A percentile compares a stretch with the other conserved stretches of the same genome.
phyloP scores from a whole-genome alignment of 1,140 invertebrate species.

The Delia radicum region DNA sequence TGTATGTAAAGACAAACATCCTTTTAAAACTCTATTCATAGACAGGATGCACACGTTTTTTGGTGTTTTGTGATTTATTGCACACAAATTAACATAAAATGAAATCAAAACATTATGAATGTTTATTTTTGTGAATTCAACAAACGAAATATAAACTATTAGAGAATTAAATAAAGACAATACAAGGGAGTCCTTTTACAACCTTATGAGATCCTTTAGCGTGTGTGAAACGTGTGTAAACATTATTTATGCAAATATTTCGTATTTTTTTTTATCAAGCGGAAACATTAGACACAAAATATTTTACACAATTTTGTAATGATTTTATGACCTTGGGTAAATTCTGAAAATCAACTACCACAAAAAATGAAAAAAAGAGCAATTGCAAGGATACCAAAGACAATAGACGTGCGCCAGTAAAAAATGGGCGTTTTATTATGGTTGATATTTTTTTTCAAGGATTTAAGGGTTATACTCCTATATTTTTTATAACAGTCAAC shows the following conservation, averaged over 20 bases:
- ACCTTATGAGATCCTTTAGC: not conserved
- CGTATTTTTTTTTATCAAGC: not conserved
- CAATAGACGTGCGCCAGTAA: not conserved
- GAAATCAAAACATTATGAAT: not conserved
- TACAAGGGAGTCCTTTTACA: not conserved
- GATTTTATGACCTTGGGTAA: not conserved
- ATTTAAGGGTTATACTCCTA: not conserved
- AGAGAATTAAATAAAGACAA: not conserved
- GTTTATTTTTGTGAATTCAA: not conserved
- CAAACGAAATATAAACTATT: not conserved
- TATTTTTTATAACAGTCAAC: not conserved
- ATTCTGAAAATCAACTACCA: not conserved
- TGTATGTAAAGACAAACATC: not conserved
- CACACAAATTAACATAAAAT: not conserved
- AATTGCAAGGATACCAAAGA: not conserved
- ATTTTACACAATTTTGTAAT: not conserved
- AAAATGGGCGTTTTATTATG: not conserved
- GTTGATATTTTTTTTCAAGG: not conserved
- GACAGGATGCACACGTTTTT: not conserved
- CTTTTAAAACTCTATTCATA: not conserved
- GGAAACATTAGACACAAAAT: not conserved
- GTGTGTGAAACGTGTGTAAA: not conserved
- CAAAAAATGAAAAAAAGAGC: not conserved
- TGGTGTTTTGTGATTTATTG: not conserved
- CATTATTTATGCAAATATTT: not conserved